These are phyloP conservation scores for Leucophenga maculata DNA, from an alignment of 2,888 invertebrate species.

Conservation along the genomic window DNA sequence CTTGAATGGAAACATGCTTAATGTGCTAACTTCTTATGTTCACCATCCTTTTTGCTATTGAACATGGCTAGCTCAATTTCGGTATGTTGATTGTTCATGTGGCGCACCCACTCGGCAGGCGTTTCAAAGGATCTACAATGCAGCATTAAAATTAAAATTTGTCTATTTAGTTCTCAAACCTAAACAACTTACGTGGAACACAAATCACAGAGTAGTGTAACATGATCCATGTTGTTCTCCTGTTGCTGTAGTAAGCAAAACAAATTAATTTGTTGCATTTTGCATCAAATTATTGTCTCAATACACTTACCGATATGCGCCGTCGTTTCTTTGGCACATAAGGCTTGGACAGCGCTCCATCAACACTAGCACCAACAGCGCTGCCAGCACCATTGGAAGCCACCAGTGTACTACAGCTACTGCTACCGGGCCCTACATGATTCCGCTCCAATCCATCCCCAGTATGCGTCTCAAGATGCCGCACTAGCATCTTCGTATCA, in stretches of 20 bases:
- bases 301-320: conserved; percentile 74
- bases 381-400: conserved; percentile 38
- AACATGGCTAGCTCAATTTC: conserved; percentile 83
- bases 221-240: conserved; percentile 76
- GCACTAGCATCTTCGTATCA: conserved; percentile 86
- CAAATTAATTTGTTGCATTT: background rate
- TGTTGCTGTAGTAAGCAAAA: conserved; percentile 72
- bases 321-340: conserved; percentile 72
- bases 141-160: background rate
- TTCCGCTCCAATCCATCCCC: conserved; percentile 68
- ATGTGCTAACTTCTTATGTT: conserved; percentile 77
- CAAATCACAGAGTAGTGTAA: conserved; percentile 84
- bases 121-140: conserved; percentile 77
- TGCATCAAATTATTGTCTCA: background rate
- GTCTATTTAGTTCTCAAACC: background rate
- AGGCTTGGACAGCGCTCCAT: conserved; percentile 44
- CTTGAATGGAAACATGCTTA: conserved; percentile 77
- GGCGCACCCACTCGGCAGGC: conserved; percentile 90
- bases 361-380: conserved; percentile 28
- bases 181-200: conserved; percentile 77
- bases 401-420: conserved; percentile 31
- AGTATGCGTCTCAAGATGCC: conserved; percentile 86
- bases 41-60: conserved; percentile 68
- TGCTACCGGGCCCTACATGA: conserved; percentile 32
- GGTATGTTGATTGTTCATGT: conserved; percentile 87